Evolutionary conservation across 2,797 vertebrate species (phyloP), one percentile per base, ranked within the genome.

Genomic region (Lagocephalus sceleratus): DNA sequence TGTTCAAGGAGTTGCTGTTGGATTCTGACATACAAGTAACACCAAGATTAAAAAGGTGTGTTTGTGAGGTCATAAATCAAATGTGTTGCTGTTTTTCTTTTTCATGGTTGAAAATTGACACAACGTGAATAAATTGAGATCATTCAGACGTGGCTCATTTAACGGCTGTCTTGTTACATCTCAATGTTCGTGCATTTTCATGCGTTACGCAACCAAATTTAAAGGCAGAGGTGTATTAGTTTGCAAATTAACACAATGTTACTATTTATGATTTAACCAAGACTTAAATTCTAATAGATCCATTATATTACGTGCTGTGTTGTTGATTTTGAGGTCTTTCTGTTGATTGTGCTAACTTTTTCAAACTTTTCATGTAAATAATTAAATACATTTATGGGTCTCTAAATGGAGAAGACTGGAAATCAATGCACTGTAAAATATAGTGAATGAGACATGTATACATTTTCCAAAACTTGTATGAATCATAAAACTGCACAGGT

Each of bases 281-380:
- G 45, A 53, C 47, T 7, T 66, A 29, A 38, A 29, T 65, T 79
- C 11, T 41, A 63, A 65, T 23, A 54, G 51, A 56, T 69, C 40
- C 63, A 29, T 2, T 71, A 14, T 63, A 53, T 63, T 66, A 53
- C 66, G 51, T 63, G 46, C 66, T 71, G 38, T 68, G 49, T 51
- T 69, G 43, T 67, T 75, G 60, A 56, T n/a, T 60, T 44, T 15
- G 54, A 20, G 73, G 78, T 72, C 49, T 57, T 22, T 26, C 48
- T 57, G 55, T 59, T 74, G 63, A 73, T 78, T 73, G 63, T 75
- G 51, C 63, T 50, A 62, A 68, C 32, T 57, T 68, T 60, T 82
- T 79, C 60, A 68, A 78, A 68, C 76, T 84, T 85, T 72, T 83
- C 60, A n/a, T 90, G 85, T 89, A 89, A 85, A 89, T 90, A 88